These are phyloP conservation scores for Iguana delicatissima DNA, from an alignment of 2,797 vertebrate genomes.

Conservation along the genomic window DNA sequence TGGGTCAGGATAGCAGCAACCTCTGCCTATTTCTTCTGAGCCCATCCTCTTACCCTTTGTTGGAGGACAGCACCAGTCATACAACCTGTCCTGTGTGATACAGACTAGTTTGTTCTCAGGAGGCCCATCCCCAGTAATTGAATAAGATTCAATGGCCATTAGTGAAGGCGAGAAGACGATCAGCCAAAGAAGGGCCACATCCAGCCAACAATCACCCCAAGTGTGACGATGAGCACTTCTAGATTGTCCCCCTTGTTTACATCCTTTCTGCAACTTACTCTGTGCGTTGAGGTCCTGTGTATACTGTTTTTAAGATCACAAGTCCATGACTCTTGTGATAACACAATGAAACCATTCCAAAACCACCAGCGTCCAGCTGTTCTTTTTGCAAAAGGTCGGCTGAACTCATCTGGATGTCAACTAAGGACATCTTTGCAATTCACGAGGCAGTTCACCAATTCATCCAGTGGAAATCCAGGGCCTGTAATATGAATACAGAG, in stretches of 20 bases:
- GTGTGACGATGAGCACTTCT: not conserved
- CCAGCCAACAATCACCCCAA: not conserved
- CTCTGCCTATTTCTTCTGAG: not conserved
- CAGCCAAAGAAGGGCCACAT: not conserved
- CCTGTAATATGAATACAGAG: conserved; percentile 54
- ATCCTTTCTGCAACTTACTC: conserved; percentile 85
- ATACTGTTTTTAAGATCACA: conserved; percentile 93
- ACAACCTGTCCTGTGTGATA: not conserved
- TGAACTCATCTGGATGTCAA: conserved; percentile 85
- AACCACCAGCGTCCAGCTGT: conserved; percentile 89
- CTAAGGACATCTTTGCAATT: conserved; percentile 82
- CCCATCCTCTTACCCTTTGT: not conserved
- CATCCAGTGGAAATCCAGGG: conserved; percentile 30
- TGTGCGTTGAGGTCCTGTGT: conserved; percentile 86
- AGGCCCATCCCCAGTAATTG: no score
- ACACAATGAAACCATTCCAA: conserved; percentile 92
- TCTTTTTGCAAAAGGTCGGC: conserved; percentile 84
- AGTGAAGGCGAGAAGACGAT: not conserved
- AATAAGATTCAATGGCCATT: no score
- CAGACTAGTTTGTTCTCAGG: not conserved
- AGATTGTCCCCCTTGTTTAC: not conserved
- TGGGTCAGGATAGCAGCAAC: not conserved
- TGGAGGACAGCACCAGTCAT: not conserved
- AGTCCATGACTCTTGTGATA: conserved; percentile 87
- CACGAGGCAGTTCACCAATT: conserved; percentile 39